These are phyloP conservation scores for Clarias fuscus DNA, from an alignment of 2,797 vertebrate species.

Conservation along the genomic window DNA sequence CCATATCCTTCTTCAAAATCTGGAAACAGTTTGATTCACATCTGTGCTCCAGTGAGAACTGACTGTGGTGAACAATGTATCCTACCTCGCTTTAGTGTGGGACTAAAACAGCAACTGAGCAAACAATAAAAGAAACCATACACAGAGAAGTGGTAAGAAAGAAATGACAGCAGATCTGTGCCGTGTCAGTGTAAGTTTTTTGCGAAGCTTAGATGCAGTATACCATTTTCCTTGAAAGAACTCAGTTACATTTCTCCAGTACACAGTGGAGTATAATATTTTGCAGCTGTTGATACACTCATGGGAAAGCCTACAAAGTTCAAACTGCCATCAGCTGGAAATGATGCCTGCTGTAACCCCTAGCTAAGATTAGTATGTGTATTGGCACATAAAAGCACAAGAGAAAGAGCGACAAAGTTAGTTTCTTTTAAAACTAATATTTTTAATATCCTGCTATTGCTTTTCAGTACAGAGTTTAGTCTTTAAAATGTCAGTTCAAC, in stretches of 20 bases:
- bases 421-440: constrained; percentile 79
- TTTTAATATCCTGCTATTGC: constrained; percentile 73
- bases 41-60: constrained; percentile 16
- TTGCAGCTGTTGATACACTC: constrained; percentile 21
- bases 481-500: constrained; percentile 73
- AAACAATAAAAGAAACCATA: constrained; percentile 39
- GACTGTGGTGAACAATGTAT: constrained; percentile 15
- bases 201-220: constrained; percentile 7
- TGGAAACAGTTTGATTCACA: constrained; percentile 21
- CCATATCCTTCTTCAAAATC: constrained; percentile 12
- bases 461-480: constrained; percentile 76
- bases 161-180: constrained; percentile 28
- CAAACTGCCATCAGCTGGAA: constrained; percentile 9
- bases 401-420: constrained; percentile 81
- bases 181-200: constrained; percentile 27
- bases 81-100: constrained; percentile 11
- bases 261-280: neutral
- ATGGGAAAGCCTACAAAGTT: constrained; percentile 17
- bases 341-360: constrained; percentile 28
- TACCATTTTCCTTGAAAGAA: constrained; percentile 16
- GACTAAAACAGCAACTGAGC: constrained; percentile 21
- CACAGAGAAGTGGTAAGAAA: constrained; percentile 35
- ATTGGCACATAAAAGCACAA: constrained; percentile 76
- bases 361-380: constrained; percentile 79
- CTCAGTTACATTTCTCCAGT: constrained; percentile 4